A percentile compares a stretch with the other conserved stretches of the same genome.
Conservation (phyloP, 2,888 invertebrate genomes). For the Ophion ellenae region DNA sequence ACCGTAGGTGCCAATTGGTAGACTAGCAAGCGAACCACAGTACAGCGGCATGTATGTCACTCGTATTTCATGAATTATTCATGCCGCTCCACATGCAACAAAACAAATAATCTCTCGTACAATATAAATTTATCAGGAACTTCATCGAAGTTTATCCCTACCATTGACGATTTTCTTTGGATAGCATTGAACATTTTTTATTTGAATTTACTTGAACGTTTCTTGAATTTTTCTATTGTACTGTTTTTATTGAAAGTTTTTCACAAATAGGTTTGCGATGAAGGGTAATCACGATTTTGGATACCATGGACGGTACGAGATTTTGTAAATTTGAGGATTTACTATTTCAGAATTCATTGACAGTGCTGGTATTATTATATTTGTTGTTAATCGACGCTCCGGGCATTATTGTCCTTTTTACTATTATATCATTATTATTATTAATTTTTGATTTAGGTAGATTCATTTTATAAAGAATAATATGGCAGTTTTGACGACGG, state of each 20-base stretch:
- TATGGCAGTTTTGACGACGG: conserved; percentile 4
- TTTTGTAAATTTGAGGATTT: neutral
- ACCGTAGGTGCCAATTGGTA: conserved; percentile 36
- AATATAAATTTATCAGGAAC: neutral
- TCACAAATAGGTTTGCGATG: too few relatives aligned
- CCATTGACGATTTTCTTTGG: too few relatives aligned
- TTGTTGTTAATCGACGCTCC: neutral
- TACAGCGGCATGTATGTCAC: neutral
- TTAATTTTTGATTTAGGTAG: neutral
- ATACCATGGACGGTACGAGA: neutral
- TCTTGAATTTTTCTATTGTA: too few relatives aligned
- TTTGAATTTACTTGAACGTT: too few relatives aligned
- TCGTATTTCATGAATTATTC: neutral
- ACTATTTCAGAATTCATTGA: neutral
- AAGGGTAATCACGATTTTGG: too few relatives aligned
- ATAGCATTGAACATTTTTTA: too few relatives aligned
- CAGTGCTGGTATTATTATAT: neutral
- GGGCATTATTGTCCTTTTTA: neutral
- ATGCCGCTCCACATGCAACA: neutral
- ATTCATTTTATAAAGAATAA: conserved; percentile 5
- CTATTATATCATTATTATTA: neutral
- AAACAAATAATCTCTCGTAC: neutral
- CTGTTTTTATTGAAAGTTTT: too few relatives aligned
- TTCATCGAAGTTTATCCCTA: neutral
- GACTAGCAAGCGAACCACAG: neutral